A percentile compares a stretch with the other conserved stretches of the same genome.
phyloP scores from a whole-genome alignment of 64 coral and sea anemone genomes.

The Montipora cactus region DNA sequence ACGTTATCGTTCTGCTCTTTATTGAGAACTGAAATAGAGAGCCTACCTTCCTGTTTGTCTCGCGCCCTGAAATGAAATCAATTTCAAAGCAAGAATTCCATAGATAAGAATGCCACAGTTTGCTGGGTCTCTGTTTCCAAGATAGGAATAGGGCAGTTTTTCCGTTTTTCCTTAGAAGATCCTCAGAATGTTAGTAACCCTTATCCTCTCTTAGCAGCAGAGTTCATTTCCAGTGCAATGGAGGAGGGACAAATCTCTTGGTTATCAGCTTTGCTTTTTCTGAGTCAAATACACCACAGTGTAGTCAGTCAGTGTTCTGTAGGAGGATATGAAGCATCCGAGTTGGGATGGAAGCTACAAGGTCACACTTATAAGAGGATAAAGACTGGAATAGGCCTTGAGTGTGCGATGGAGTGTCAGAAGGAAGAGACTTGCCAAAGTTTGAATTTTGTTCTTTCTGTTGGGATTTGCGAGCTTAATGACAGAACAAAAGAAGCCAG shows the following conservation, averaged over 20 bases:
- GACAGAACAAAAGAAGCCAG: conserved; percentile 9
- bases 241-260: background rate
- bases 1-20: too few relatives aligned
- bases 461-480: background rate
- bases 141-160: too few relatives aligned
- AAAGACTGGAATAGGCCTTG: background rate
- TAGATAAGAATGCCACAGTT: too few relatives aligned
- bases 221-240: background rate
- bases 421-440: background rate
- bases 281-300: background rate
- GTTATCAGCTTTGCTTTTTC: background rate
- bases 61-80: too few relatives aligned
- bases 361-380: background rate
- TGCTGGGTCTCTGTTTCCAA: too few relatives aligned
- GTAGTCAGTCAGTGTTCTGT: background rate
- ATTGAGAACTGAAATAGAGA: too few relatives aligned
- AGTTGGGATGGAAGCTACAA: background rate
- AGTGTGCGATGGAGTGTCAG: background rate
- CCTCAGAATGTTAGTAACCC: too few relatives aligned
- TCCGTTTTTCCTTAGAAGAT: too few relatives aligned
- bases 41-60: too few relatives aligned
- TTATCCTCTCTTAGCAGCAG: background rate
- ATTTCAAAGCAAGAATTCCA: too few relatives aligned
- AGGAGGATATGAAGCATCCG: background rate
- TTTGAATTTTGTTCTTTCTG: background rate